Conservation (phyloP, 2,113 vertebrate species). For the Lepus timidus region DNA sequence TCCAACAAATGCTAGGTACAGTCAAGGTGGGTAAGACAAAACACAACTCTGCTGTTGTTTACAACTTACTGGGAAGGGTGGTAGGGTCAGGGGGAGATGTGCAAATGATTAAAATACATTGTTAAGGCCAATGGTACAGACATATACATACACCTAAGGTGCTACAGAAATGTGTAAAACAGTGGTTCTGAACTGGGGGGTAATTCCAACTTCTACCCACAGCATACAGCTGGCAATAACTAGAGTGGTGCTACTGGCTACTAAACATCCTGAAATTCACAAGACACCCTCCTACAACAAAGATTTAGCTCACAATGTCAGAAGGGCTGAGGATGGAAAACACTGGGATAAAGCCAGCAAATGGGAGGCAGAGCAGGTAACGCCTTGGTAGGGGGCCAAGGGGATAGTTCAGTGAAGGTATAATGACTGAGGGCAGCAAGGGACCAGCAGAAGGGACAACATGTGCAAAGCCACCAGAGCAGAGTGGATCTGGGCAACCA, state of each 20-base stretch:
- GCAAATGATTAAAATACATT: background rate
- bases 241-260: background rate
- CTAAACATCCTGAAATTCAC: background rate
- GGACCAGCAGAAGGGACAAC: background rate
- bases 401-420: background rate
- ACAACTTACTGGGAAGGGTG: background rate
- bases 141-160: background rate
- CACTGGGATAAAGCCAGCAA: background rate
- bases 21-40: background rate
- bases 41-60: background rate
- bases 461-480: background rate
- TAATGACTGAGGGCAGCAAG: background rate
- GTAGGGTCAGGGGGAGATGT: background rate
- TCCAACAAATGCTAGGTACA: background rate
- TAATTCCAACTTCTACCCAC: background rate
- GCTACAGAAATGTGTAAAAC: background rate
- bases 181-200: background rate
- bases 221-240: slow-evolving; percentile 19
- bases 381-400: background rate
- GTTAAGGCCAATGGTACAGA: background rate
- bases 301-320: slow-evolving; percentile 18
- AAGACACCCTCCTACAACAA: background rate
- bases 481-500: background rate
- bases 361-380: background rate
- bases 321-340: slow-evolving; percentile 8